Percentiles rank a stretch among this genome's conserved stretches.
phyloP scores from a whole-genome alignment of 2,113 vertebrate genomes.

The Uria lomvia region DNA sequence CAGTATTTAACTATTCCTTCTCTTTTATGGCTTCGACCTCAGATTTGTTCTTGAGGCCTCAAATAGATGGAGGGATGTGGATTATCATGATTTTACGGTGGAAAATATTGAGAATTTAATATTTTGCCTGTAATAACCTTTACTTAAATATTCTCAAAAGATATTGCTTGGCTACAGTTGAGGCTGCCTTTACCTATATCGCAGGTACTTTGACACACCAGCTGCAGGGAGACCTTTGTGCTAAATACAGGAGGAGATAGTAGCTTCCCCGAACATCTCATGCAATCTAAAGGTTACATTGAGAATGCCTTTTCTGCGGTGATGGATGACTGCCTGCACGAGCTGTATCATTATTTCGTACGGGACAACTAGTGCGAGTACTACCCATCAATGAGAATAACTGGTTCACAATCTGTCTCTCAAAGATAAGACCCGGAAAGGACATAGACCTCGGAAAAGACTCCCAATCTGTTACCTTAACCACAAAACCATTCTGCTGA shows the following conservation, averaged over 20 bases:
- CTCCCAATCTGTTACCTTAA: slow-evolving; percentile 16
- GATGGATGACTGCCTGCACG: not conserved
- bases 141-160: not conserved
- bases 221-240: not conserved
- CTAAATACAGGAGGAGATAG: slow-evolving; percentile 25
- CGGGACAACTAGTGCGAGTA: not conserved
- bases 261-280: not conserved
- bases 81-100: not conserved
- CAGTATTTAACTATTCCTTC: not conserved
- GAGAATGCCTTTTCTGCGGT: not conserved
- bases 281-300: slow-evolving; percentile 35
- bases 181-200: not conserved
- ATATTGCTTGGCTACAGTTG: not conserved
- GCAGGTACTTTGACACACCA: not conserved
- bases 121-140: not conserved
- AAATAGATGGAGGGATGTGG: not conserved
- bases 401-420: slow-evolving; percentile 22
- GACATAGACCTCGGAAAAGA: not conserved
- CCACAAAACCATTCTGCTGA: not conserved
- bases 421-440: slow-evolving; percentile 43
- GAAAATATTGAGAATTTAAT: not conserved
- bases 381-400: not conserved
- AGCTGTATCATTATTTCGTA: slow-evolving; percentile 12
- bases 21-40: not conserved
- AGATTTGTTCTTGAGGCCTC: not conserved